Conservation (phyloP, 2,797 vertebrate species). For the Neosalanx taihuensis region DNA sequence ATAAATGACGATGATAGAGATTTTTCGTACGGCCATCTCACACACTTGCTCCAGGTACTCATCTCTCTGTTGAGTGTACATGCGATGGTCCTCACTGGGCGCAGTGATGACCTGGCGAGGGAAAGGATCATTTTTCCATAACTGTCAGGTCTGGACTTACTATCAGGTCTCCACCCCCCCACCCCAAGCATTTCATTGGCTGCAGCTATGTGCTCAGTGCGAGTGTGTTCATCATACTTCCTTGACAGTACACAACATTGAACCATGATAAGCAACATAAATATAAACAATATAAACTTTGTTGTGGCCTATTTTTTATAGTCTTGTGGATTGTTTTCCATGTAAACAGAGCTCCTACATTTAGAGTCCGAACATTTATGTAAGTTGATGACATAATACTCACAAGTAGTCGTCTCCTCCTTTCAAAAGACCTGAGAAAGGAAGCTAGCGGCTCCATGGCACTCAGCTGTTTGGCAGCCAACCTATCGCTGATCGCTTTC, state of each 20-base stretch:
- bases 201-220: no score
- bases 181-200: no score
- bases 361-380: not conserved
- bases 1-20: conserved; percentile 84
- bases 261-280: no score
- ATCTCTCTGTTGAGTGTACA: conserved; percentile 85
- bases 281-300: no score
- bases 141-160: no score
- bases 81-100: conserved; percentile 75
- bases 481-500: conserved; percentile 64
- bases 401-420: conserved; percentile 82
- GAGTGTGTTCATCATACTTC: no score
- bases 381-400: conserved; percentile 55
- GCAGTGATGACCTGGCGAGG: conserved; percentile 77
- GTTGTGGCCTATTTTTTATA: no score
- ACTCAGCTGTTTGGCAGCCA: conserved; percentile 47
- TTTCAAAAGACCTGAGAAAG: conserved; percentile 82
- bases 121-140: not conserved
- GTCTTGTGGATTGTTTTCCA: no score
- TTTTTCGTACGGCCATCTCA: conserved; percentile 85
- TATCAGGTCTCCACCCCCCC: no score
- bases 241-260: no score
- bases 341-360: no score
- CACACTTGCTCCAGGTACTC: conserved; percentile 87
- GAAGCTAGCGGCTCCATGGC: conserved; percentile 60